Percentiles rank a stretch among this genome's conserved stretches.
Evolutionary conservation across 2,888 invertebrate genomes (phyloP).

Genomic region (Drosophila antonietae): DNA sequence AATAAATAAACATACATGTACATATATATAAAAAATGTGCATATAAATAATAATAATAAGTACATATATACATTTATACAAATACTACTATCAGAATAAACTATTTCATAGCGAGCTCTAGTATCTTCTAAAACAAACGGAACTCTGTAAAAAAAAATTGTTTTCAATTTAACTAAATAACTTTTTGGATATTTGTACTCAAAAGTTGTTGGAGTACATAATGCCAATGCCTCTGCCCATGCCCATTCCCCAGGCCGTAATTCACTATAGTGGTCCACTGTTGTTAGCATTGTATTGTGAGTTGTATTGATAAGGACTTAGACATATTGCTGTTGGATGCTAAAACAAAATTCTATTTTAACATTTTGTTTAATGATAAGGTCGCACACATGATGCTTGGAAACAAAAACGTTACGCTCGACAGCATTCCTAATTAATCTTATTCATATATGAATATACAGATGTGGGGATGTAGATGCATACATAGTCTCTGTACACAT

Average conservation of each 20-base stretch:
- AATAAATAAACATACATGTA: too few relatives aligned
- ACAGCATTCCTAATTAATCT: constrained; percentile 49
- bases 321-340: constrained; percentile 37
- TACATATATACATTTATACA: background rate
- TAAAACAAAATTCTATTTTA: constrained; percentile 41
- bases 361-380: constrained; percentile 46
- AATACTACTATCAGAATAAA: background rate
- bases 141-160: background rate
- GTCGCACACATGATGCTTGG: constrained; percentile 42
- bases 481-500: background rate
- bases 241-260: background rate
- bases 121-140: background rate
- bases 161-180: constrained; percentile 2
- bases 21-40: too few relatives aligned
- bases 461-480: background rate
- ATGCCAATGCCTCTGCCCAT: background rate
- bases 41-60: background rate
- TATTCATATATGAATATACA: background rate
- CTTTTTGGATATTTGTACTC: background rate
- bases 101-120: too few relatives aligned
- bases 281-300: constrained; percentile 19
- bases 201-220: background rate
- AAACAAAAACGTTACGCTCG: constrained; percentile 49
- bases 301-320: constrained; percentile 46
- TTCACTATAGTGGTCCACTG: constrained; percentile 34